Evolutionary conservation across 2,113 vertebrate genomes (phyloP), one percentile per base, ranked within the genome.

Genomic region (Cygnus atratus): DNA sequence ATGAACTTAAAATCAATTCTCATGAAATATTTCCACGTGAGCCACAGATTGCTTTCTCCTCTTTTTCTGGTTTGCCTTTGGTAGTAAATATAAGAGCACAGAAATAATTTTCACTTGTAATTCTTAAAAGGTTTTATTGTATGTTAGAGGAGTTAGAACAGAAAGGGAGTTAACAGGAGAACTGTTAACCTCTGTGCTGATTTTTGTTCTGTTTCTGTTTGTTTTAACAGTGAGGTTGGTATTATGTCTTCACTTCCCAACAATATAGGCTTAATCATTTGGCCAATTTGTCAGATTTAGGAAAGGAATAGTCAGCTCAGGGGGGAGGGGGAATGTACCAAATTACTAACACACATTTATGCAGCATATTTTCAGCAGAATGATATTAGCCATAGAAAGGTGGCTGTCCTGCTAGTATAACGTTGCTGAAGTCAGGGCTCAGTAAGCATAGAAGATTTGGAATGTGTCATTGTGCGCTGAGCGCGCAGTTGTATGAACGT

Each of bases 381-480:
- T 25, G 25, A 19, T 1, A 0, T 70, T 41, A 79, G 16, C 21
- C 19, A 0, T 3, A 33, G 57, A 13, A 33, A 10, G 3, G 13
- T 35, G 41, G 55, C 17, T 91, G 15, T 57, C 29, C 57, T 81
- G 58, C 24, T 66, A 2, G 13, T 54, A 7, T 37, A 10, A 74
- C 0, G 0, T 44, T 43, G 73, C 46, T 66, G 37, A 83, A 90
- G 41, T 73, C 3, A 2, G n/a, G 29, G 46, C 46, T 21, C 29
- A 33, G 29, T 37, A 71, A 44, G 25, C 29, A 2, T 8, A 61
- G 33, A 52, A 33, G 21, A 37, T 72, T 90, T 72, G 26, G 48
- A 90, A 22, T 31, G 7, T 43, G 13, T 29, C 0, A 1, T 19
- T 18, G 6, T n/a, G 21, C 31, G 48, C 39, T 12, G 24, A 81